These are phyloP conservation scores for Champsocephalus gunnari DNA, from an alignment of 2,797 vertebrate genomes.

Conservation along the genomic window DNA sequence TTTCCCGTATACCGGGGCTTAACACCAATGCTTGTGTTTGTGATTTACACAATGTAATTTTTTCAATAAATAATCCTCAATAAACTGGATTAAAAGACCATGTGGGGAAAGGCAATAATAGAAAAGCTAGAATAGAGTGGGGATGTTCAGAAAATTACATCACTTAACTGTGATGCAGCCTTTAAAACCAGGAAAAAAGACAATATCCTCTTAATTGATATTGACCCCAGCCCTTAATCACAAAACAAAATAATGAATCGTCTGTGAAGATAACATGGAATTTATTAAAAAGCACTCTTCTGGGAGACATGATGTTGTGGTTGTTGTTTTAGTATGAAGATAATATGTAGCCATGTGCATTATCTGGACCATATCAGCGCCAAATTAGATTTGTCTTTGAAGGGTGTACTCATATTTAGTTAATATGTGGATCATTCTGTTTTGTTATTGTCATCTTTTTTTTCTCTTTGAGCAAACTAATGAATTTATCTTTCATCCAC, in stretches of 20 bases:
- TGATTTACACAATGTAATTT: no score
- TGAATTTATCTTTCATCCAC: not conserved
- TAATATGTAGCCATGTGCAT: not conserved
- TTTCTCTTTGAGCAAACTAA: not conserved
- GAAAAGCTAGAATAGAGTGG: no score
- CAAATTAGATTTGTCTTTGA: not conserved
- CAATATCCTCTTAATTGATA: no score
- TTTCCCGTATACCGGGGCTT: no score
- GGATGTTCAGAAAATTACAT: no score
- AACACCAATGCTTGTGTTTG: no score
- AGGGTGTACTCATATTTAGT: not conserved
- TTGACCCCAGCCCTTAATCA: no score
- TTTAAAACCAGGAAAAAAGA: no score
- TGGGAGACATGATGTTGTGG: not conserved
- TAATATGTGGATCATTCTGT: not conserved
- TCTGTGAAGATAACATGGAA: not conserved
- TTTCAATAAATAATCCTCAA: no score
- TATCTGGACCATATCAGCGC: conserved; percentile 1
- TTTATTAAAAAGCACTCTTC: not conserved
- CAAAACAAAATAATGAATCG: not conserved
- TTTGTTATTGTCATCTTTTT: not conserved
- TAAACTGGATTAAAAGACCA: no score
- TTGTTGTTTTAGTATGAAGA: not conserved
- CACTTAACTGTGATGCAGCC: no score
- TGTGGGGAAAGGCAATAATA: no score